phyloP scores from a whole-genome alignment of 2,888 invertebrate genomes.

The Aplocera efformata region DNA sequence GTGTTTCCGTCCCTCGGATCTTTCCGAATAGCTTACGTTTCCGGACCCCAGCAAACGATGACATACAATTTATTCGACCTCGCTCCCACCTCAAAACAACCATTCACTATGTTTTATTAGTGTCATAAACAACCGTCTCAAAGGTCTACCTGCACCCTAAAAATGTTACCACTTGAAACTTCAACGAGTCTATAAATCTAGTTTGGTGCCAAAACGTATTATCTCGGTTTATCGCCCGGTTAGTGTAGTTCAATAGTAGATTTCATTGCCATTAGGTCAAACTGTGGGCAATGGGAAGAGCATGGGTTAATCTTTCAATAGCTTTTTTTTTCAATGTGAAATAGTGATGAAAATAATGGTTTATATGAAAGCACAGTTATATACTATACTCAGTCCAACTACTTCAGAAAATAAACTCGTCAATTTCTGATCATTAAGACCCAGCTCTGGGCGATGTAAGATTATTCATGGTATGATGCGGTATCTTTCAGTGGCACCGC shows the following conservation, averaged over 20 bases:
- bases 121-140: constrained; percentile 25
- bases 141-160: constrained; percentile 28
- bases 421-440: no score
- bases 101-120: constrained; percentile 25
- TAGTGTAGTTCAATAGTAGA: not conserved
- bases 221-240: constrained; percentile 35
- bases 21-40: constrained; percentile 9
- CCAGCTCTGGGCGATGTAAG: no score
- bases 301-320: no score
- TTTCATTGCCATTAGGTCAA: no score
- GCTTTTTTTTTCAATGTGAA: not conserved
- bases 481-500: no score
- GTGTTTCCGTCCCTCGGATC: constrained; percentile 7
- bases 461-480: no score
- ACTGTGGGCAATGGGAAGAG: no score
- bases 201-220: constrained; percentile 41
- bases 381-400: no score
- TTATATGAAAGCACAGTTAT: no score
- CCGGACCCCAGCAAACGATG: constrained; percentile 16
- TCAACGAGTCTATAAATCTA: constrained; percentile 39
- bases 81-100: constrained; percentile 25
- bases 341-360: constrained; percentile 11
- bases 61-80: constrained; percentile 29
- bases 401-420: no score
- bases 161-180: constrained; percentile 40